These are phyloP conservation scores for Frankliniella intonsa DNA, from an alignment of 2,888 invertebrate species.

Conservation along the genomic window DNA sequence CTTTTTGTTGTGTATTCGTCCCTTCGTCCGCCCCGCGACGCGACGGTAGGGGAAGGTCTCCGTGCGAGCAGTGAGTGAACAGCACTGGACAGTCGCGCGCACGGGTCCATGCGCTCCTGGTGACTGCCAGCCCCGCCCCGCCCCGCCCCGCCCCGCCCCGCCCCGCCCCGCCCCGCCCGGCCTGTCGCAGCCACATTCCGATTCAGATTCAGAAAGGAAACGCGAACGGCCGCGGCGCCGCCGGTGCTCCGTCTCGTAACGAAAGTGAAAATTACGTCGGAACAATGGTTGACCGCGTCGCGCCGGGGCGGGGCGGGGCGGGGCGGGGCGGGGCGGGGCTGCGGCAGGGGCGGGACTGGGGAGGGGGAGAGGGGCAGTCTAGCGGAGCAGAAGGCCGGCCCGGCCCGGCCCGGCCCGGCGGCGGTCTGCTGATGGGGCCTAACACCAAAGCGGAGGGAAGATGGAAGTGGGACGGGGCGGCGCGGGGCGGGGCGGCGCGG, in stretches of 20 bases:
- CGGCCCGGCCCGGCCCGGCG: too few species aligned
- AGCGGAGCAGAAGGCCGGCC: neutral
- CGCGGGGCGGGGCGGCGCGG: neutral
- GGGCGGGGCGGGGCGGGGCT: neutral
- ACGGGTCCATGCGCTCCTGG: too few species aligned
- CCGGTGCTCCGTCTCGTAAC: conserved; percentile 1
- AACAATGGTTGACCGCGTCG: conserved; percentile 22
- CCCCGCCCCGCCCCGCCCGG: neutral
- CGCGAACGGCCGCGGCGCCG: neutral
- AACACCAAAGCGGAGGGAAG: too few species aligned
- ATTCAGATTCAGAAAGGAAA: conserved; percentile 12
- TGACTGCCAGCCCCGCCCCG: conserved; percentile 4
- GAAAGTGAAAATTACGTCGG: conserved; percentile 26
- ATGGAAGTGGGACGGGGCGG: neutral
- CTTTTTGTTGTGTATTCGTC: too few species aligned
- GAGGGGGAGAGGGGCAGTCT: neutral
- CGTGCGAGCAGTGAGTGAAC: too few species aligned
- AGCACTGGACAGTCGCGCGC: too few species aligned
- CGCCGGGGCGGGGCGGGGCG: neutral
- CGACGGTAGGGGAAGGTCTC: too few species aligned
- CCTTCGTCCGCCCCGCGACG: too few species aligned
- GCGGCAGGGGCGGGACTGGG: neutral
- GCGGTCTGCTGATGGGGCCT: neutral
- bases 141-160: neutral
- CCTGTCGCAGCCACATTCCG: neutral